Evolutionary conservation across 2,113 vertebrate genomes (phyloP), one percentile per base, ranked within the genome.

Genomic region (Eublepharis macularius): DNA sequence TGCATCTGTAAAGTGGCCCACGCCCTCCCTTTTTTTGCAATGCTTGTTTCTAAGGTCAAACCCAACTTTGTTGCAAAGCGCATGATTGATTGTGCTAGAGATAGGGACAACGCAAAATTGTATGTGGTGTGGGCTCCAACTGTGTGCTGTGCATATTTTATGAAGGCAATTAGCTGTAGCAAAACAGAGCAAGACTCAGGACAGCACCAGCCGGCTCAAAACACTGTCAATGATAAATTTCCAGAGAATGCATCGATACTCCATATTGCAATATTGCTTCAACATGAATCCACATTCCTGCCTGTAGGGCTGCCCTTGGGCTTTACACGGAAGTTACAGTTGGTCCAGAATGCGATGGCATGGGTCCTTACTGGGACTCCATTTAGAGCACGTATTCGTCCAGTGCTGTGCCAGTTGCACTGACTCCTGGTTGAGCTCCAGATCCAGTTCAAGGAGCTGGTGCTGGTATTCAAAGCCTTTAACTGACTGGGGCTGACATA

Each of bases 141-240:
- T 6, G n/a, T 34, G 83, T 36, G 16, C 21, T n/a, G 65, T 19
- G 49, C 57, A 29, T 69, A 72, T 79, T 70, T 79, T 60, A 65
- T 73, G 68, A 72, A 72, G 41, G 76, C 43, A 45, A 80, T 86
- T 80, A 86, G 68, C 41, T 80, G 69, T 32, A 65, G 47, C 41
- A 73, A 60, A 85, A 60, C 65, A 8, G 11, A 73, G 36, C 17
- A 45, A 45, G 49, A 70, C 8, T 13, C 60, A 54, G 21, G 51
- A 41, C 63, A 10, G 32, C 11, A 10, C 32, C 4, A 26, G 54
- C 43, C n/a, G 0, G 51, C 26, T 5, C 43, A 68, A 85, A 88
- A 47, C 47, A 43, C 81, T 41, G 21, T 70, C 60, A 39, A 49
- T 17, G 66, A 69, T 13, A 19, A 21, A 24, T 51, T 78, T 32